Base-by-base conservation (phyloP, 1,140 invertebrate species). In the Agrilus planipennis region DNA sequence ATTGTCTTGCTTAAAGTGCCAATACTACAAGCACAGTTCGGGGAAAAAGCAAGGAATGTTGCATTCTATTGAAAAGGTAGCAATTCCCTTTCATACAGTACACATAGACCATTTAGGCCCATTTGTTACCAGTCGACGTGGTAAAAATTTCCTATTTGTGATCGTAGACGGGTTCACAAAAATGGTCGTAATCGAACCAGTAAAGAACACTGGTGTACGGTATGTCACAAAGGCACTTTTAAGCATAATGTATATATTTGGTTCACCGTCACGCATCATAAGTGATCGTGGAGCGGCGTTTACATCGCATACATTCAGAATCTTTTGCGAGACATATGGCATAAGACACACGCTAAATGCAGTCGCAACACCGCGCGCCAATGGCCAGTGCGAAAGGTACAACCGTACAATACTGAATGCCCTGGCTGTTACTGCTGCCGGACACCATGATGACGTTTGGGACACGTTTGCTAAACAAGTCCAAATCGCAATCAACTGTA, bases 121-220 rank as follows among this genome's bases (percentile, higher is more conserved):
- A n/a, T 29, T 39, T 21, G 11, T 30, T 47, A 30, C 47, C 40
- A n/a, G 47, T 52, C 41, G 50, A 52, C 40, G 28, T 47, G 12
- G 41, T 50, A 18, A 54, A 44, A 18, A 50, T 44, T 23, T 52
- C 22, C 4, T 40, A 2, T 38, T 64, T 10, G 57, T 60, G 0
- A 46, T 46, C 0, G 39, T 63, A 0, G 61, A 64, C n/a, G 52
- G 56, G 0, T 64, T 51, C 35, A 57, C 49, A 0, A 62, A 59
- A 41, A 58, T 20, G 15, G 15, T 14, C 3, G 4, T 32, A 2
- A 7, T 41, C 10, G 22, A 41, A 32, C 3, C 28, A 5, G 39
- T 41, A 12, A 19, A n/a, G 16, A 16, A 32, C n/a, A 41, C 39
- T 3, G 27, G 12, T 5, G 10, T 31, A 7, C n/a, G 11, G 2